Base-by-base conservation (phyloP, 2,797 vertebrate species). In the Percopsis omiscomaycus region DNA sequence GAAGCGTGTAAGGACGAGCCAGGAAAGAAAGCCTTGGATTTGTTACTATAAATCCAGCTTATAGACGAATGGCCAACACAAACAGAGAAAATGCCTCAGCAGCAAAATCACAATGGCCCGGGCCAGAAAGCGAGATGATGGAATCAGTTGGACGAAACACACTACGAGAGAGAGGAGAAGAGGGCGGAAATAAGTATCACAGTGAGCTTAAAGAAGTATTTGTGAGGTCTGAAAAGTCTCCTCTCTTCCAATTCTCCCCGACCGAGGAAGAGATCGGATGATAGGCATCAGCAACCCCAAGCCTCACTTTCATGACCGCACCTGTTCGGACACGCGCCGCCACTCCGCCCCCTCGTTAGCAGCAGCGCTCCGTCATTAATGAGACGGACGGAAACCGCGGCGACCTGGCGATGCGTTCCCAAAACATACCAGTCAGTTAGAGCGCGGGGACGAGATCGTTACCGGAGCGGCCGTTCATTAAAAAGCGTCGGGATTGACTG, bases 371-470 rank as follows among this genome's bases (percentile, higher is more conserved):
- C 64, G 74, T 87, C 81, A 83, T 86, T 85, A 78, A 73, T 49
- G 49, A 82, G 77, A 63, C 16, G 57, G 73, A 72, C 64, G 66
- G 73, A 75, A 82, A 78, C 76, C 79, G 79, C 51, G 49, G 75
- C 84, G 81, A 89, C 84, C 88, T 27, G 22, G 59, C 78, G 75
- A 80, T 74, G 66, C 73, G 76, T 83, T 80, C 70, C 79, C 71
- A 67, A 86, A 90, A 90, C 86, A 89, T 86, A 83, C 83, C 86
- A 89, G 75, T 84, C 85, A 86, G 78, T 14, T 57, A 72, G 32
- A 78, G 75, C 80, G 68, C 82, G 84, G 71, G 76, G 73, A 65
- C 58, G 22, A 69, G 79, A 82, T 81, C 76, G 29, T 87, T 90
- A 84, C 74, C 47, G 12, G 62, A 66, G 63, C 15, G 16, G 73